A percentile compares a stretch with the other conserved stretches of the same genome.
phyloP scores from a whole-genome alignment of 2,888 invertebrate species.

The Sthenelais limicola region DNA sequence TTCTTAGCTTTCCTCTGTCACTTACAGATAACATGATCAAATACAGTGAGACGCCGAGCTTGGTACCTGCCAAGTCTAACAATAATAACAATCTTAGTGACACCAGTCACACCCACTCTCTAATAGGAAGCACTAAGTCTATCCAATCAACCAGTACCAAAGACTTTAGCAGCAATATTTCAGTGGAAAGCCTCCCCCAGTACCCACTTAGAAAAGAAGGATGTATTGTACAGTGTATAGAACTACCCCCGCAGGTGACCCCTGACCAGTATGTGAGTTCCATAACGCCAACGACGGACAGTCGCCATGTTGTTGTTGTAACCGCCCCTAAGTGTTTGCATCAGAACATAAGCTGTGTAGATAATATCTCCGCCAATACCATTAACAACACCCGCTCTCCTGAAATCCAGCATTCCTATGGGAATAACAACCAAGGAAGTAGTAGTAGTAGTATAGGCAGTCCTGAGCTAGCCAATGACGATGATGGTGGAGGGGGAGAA shows the following conservation, averaged over 20 bases:
- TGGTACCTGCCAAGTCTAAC: not conserved
- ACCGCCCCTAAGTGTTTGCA: slow-evolving; percentile 56
- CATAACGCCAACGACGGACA: slow-evolving; percentile 81
- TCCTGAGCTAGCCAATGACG: not conserved
- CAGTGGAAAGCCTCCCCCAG: not conserved
- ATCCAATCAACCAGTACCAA: slow-evolving; percentile 8
- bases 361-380: not conserved
- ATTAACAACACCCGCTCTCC: not conserved
- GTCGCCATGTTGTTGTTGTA: slow-evolving; percentile 77
- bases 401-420: not conserved
- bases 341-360: slow-evolving; percentile 31
- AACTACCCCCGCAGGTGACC: slow-evolving; percentile 56
- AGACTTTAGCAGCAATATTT: not conserved
- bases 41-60: slow-evolving; percentile 9
- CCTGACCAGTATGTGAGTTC: slow-evolving; percentile 72
- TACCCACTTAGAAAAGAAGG: slow-evolving; percentile 38
- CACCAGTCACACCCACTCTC: slow-evolving; percentile 9
- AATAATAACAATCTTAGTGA: slow-evolving; percentile 21
- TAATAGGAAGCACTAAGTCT: slow-evolving; percentile 21
- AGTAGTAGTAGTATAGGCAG: no score
- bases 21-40: slow-evolving; percentile 21
- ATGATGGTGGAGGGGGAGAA: not conserved
- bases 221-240: slow-evolving; percentile 64
- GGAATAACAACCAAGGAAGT: no score
- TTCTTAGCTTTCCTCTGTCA: slow-evolving; percentile 60